These are phyloP conservation scores for Noctua fimbriata DNA, from an alignment of 2,888 invertebrate genomes.

Conservation along the genomic window DNA sequence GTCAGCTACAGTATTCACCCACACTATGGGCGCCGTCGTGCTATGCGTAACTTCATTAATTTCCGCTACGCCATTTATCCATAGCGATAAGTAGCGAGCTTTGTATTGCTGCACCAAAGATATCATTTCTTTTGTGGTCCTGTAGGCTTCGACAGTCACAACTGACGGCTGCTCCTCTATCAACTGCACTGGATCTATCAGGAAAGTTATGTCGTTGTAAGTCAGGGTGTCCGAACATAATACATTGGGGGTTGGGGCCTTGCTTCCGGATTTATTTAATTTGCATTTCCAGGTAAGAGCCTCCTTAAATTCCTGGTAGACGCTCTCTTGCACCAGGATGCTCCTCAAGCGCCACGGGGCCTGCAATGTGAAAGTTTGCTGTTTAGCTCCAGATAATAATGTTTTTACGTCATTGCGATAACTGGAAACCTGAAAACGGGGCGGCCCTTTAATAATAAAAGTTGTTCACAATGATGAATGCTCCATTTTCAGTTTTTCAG, in stretches of 20 bases:
- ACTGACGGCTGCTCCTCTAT: neutral
- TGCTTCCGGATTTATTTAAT: slow-evolving; percentile 30
- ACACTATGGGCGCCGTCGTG: slow-evolving; percentile 65
- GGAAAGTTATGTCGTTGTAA: slow-evolving; percentile 60
- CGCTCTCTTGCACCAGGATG: slow-evolving; percentile 78
- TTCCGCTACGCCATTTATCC: slow-evolving; percentile 75
- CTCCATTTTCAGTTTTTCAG: neutral
- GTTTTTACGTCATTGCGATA: neutral
- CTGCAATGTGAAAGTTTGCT: slow-evolving; percentile 64
- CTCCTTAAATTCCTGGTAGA: slow-evolving; percentile 72
- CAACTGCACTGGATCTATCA: slow-evolving; percentile 65
- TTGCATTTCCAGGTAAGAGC: slow-evolving; percentile 71
- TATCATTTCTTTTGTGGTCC: slow-evolving; percentile 79
- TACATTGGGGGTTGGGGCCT: neutral
- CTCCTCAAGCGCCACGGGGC: slow-evolving; percentile 74
- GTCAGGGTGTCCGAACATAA: slow-evolving; percentile 44
- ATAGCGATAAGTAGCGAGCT: slow-evolving; percentile 73
- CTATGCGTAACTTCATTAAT: slow-evolving; percentile 76
- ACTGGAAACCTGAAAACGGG: neutral
- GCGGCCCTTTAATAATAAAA: neutral
- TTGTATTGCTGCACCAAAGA: slow-evolving; percentile 64
- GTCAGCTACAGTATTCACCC: slow-evolving; percentile 76
- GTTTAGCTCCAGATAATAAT: slow-evolving; percentile 9
- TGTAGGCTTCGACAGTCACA: slow-evolving; percentile 75
- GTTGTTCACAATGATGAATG: neutral